These are phyloP conservation scores for Oxystoma pomonae DNA, from an alignment of 2,888 invertebrate species.

Conservation along the genomic window DNA sequence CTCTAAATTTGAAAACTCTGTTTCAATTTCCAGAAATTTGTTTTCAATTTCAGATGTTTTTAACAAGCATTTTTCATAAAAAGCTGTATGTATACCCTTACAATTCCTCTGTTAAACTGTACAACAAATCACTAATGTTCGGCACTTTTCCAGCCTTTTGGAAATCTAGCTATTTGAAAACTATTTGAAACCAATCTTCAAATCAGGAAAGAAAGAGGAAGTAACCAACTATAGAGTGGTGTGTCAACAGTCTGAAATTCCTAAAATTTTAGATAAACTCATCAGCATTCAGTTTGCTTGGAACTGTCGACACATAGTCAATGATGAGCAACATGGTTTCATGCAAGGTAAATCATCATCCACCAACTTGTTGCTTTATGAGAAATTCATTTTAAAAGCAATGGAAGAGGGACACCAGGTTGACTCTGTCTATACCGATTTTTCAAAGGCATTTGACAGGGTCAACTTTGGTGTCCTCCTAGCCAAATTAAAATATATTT, in stretches of 20 bases:
- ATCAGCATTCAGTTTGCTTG: neutral
- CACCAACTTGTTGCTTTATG: neutral
- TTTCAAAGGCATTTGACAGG: neutral
- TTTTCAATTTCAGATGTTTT: neutral
- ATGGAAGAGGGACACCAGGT: neutral
- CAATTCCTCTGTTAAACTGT: neutral
- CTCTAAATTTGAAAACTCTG: neutral
- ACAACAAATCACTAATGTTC: neutral
- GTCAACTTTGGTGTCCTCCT: neutral
- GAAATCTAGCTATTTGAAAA: neutral
- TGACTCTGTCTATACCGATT: neutral
- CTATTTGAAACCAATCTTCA: neutral
- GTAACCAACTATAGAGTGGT: neutral
- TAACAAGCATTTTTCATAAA: neutral
- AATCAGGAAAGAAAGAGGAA: neutral
- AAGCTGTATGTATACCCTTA: too few species aligned
- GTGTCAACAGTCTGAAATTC: neutral
- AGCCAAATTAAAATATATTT: neutral
- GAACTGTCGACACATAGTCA: neutral
- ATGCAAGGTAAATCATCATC: neutral
- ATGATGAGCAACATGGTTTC: neutral
- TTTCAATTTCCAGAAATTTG: neutral
- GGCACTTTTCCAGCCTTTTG: neutral
- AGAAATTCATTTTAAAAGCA: neutral
- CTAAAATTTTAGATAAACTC: neutral